Conservation (phyloP, 2,797 vertebrate species). For the Taenioides sp. region DNA sequence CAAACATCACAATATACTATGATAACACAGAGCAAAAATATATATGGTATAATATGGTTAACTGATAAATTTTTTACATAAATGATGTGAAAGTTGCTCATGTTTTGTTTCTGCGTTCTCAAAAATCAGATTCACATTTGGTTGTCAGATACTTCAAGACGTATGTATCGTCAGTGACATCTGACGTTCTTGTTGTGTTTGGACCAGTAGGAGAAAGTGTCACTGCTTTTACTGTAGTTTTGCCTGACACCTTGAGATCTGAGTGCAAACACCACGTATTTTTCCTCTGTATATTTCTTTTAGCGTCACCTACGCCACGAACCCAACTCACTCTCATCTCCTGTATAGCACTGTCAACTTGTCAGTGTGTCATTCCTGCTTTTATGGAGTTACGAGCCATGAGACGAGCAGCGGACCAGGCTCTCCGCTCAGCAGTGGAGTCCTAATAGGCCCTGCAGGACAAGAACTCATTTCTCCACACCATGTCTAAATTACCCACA, state of each 20-base stretch:
- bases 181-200: no score
- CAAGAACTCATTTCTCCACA: slow-evolving; percentile 43
- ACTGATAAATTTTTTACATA: no score
- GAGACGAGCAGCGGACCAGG: slow-evolving; percentile 24
- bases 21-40: no score
- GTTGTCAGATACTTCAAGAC: no score
- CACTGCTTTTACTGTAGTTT: background rate
- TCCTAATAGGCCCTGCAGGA: slow-evolving; percentile 53
- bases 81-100: no score
- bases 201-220: background rate
- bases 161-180: no score
- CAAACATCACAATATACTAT: no score
- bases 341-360: slow-evolving; percentile 21
- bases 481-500: slow-evolving; percentile 56
- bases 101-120: no score
- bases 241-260: background rate
- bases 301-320: background rate
- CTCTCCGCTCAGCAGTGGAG: slow-evolving; percentile 30
- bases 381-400: slow-evolving; percentile 31
- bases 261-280: background rate
- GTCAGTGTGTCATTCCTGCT: slow-evolving; percentile 23
- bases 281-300: background rate
- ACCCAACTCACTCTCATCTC: background rate
- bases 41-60: no score
- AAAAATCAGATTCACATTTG: no score